These are phyloP conservation scores for Pantelozetes paolii DNA, from an alignment of 2,888 invertebrate genomes.

Conservation along the genomic window DNA sequence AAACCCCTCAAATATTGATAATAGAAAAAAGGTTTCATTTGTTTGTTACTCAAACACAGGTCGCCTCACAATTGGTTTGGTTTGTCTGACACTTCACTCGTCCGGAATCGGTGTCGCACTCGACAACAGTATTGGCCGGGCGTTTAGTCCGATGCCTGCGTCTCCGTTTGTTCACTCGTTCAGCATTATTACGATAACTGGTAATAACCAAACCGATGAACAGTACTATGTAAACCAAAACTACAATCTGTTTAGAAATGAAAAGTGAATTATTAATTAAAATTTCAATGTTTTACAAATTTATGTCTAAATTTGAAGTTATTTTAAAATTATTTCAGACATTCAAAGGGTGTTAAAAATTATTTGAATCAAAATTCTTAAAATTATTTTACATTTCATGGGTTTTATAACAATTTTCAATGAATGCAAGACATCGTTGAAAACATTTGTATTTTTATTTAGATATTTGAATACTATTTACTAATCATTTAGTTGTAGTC, in stretches of 20 bases:
- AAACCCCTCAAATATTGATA: too few species aligned
- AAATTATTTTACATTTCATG: too few species aligned
- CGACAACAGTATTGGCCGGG: slow-evolving; percentile 8
- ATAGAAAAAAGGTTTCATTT: too few species aligned
- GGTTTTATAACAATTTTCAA: too few species aligned
- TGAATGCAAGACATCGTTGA: too few species aligned
- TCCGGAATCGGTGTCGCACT: slow-evolving; percentile 14
- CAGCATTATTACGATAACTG: slow-evolving; percentile 11
- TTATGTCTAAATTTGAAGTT: too few species aligned
- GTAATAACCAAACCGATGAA: slow-evolving; percentile 29
- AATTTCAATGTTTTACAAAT: background rate
- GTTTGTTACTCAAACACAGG: background rate
- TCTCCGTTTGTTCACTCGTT: background rate
- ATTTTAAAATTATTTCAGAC: too few species aligned
- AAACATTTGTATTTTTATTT: too few species aligned
- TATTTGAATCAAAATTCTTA: too few species aligned
- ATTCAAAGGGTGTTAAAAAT: too few species aligned
- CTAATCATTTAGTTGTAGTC: too few species aligned
- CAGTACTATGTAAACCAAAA: slow-evolving; percentile 7
- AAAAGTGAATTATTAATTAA: background rate
- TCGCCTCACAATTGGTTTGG: slow-evolving; percentile 6
- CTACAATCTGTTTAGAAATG: slow-evolving; percentile 3
- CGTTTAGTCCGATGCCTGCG: background rate
- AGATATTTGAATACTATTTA: too few species aligned
- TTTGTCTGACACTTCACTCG: slow-evolving; percentile 9